These are phyloP conservation scores for Drosophila siamana DNA, from an alignment of 2,888 invertebrate species.

Conservation along the genomic window DNA sequence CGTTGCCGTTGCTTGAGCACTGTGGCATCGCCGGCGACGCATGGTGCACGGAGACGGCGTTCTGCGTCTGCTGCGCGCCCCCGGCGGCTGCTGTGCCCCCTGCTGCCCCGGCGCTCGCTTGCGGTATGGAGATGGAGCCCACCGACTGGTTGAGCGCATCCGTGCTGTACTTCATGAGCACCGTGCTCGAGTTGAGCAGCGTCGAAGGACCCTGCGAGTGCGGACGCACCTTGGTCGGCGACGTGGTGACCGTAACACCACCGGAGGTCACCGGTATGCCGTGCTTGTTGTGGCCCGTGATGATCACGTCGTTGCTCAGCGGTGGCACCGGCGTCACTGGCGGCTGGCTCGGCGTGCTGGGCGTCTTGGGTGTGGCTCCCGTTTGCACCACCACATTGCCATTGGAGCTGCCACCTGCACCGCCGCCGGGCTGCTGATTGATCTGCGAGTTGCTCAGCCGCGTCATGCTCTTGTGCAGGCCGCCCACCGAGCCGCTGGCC, in stretches of 20 bases:
- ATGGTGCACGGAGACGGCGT: conserved; percentile 85
- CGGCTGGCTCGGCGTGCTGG: conserved; percentile 73
- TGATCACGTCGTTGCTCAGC: conserved; percentile 86
- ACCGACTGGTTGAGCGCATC: conserved; percentile 85
- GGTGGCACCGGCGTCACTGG: conserved; percentile 85
- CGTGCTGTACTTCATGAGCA: conserved; percentile 84
- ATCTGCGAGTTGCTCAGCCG: conserved; percentile 92
- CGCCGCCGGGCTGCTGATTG: conserved; percentile 86
- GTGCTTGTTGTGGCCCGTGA: conserved; percentile 86
- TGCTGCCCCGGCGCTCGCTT: conserved; percentile 22
- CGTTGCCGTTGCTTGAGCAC: conserved; percentile 80
- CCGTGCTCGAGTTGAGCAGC: conserved; percentile 84
- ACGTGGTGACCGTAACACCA: conserved; percentile 89
- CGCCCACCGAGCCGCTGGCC: conserved; percentile 91
- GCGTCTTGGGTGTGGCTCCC: conserved; percentile 76
- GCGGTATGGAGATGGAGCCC: conserved; percentile 84
- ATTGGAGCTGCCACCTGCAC: conserved; percentile 80
- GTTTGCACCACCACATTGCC: conserved; percentile 84
- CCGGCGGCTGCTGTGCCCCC: conserved; percentile 3
- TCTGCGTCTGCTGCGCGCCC: conserved; percentile 60
- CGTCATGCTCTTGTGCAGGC: conserved; percentile 93
- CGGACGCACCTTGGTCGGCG: conserved; percentile 86
- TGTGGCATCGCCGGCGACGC: conserved; percentile 84
- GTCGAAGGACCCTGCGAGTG: conserved; percentile 87
- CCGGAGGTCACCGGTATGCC: conserved; percentile 86